Percentiles rank a stretch among this genome's conserved stretches.
Evolutionary conservation across 2,797 vertebrate genomes (phyloP).

Genomic region (Chaenodraco wilsoni): DNA sequence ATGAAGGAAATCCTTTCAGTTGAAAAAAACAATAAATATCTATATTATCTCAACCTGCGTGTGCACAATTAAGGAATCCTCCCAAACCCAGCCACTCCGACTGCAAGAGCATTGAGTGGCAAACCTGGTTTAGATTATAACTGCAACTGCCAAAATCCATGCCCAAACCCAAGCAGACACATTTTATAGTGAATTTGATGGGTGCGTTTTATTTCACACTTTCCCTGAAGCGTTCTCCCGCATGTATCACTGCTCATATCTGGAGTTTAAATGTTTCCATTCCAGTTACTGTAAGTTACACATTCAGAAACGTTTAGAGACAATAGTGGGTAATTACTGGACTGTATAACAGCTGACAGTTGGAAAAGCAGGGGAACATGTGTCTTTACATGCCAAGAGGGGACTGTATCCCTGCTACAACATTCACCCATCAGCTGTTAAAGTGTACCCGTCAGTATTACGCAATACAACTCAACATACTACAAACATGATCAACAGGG

Average conservation of each 20-base stretch:
- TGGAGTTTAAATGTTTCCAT: conserved; percentile 37
- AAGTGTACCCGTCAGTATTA: neutral
- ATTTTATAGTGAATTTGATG: conserved; percentile 51
- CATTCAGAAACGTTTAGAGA: conserved; percentile 12
- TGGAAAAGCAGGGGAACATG: neutral
- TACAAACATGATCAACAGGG: neutral
- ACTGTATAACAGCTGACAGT: conserved; percentile 10
- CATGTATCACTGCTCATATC: conserved; percentile 27
- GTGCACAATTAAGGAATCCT: conserved; percentile 36
- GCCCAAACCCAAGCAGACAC: conserved; percentile 50
- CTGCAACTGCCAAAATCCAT: conserved; percentile 49
- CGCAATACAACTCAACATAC: neutral
- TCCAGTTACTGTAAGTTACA: conserved; percentile 13
- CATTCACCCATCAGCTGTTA: neutral
- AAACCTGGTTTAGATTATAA: conserved; percentile 69
- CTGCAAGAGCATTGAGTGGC: conserved; percentile 32
- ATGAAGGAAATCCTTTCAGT: conserved; percentile 40
- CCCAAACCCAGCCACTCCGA: conserved; percentile 32
- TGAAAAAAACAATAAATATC: conserved; percentile 30
- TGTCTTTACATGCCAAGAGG: neutral
- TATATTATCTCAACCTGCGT: conserved; percentile 37
- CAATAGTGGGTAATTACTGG: neutral
- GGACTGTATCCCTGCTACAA: neutral
- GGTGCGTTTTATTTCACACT: conserved; percentile 52
- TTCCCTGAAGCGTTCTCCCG: conserved; percentile 38